Evolutionary conservation across 2,113 vertebrate species (phyloP).

Genomic region (Myiozetetes cayanensis): DNA sequence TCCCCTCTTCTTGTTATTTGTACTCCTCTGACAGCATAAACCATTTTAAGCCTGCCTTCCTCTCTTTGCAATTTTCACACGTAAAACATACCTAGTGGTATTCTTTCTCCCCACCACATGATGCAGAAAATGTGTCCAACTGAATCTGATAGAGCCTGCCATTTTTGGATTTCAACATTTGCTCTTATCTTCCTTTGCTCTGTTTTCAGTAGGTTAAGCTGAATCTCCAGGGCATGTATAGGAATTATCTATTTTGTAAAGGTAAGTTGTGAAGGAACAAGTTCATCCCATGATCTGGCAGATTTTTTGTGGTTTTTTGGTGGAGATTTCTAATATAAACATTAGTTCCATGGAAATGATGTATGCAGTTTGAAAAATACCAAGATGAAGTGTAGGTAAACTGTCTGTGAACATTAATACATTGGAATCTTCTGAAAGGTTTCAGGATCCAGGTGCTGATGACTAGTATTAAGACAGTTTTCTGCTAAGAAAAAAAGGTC

Average conservation of each 20-base stretch:
- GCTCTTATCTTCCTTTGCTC: background rate
- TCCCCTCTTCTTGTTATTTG: background rate
- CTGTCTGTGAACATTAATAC: background rate
- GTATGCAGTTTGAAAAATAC: background rate
- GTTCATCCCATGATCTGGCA: background rate
- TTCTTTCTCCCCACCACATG: background rate
- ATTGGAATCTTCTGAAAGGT: background rate
- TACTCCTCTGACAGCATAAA: background rate
- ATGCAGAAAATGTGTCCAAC: background rate
- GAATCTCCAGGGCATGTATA: background rate
- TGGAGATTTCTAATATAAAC: background rate
- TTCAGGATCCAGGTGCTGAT: background rate
- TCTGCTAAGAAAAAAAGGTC: background rate
- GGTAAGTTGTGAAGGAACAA: background rate
- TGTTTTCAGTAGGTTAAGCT: background rate
- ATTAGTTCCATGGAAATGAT: background rate
- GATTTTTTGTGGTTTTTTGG: background rate
- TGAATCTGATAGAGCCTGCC: background rate
- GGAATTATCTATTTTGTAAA: background rate
- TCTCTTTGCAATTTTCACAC: background rate
- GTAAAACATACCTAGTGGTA: background rate
- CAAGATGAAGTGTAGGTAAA: background rate
- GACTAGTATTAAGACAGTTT: background rate
- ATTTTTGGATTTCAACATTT: background rate
- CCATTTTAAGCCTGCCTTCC: background rate